phyloP scores from a whole-genome alignment of 2,888 invertebrate genomes.

The Leptarthrus brevirostris region DNA sequence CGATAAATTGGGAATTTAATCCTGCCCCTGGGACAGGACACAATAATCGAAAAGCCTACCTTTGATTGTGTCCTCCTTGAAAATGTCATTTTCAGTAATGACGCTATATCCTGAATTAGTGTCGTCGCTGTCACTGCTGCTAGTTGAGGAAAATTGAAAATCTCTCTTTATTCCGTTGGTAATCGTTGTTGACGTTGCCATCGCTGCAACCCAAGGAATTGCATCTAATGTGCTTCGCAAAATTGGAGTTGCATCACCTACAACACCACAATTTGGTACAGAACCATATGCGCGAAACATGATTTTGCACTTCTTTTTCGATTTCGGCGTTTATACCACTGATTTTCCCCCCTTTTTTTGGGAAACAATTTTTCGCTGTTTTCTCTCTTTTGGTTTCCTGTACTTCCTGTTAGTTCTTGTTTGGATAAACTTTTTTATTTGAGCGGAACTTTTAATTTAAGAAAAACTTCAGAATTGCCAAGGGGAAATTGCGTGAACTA shows the following conservation, averaged over 20 bases:
- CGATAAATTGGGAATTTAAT: slow-evolving; percentile 7
- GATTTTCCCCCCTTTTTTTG: not conserved
- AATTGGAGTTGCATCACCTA: slow-evolving; percentile 32
- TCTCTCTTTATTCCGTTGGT: not conserved
- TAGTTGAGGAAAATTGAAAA: slow-evolving; percentile 27
- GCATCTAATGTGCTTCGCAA: slow-evolving; percentile 50
- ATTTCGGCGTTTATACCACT: not conserved
- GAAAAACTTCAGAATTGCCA: not conserved
- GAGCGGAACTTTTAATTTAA: not conserved
- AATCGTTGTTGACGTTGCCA: slow-evolving; percentile 42
- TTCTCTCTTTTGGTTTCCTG: not conserved
- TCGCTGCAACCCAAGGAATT: slow-evolving; percentile 48
- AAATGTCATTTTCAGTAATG: slow-evolving; percentile 46
- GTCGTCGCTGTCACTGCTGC: slow-evolving; percentile 20
- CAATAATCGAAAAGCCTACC: slow-evolving; percentile 36
- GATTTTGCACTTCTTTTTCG: slow-evolving; percentile 19
- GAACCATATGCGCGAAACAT: slow-evolving; percentile 51
- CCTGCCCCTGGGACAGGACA: not conserved
- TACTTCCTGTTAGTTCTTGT: not conserved
- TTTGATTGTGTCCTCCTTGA: slow-evolving; percentile 53
- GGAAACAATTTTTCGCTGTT: not conserved
- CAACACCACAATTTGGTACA: slow-evolving; percentile 41
- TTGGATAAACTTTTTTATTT: not conserved
- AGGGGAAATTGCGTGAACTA: too few relatives aligned
- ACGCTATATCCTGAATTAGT: slow-evolving; percentile 39